A percentile compares a stretch with the other conserved stretches of the same genome.
Conservation (phyloP, 2,113 vertebrate genomes). For the Poicephalus gulielmi region DNA sequence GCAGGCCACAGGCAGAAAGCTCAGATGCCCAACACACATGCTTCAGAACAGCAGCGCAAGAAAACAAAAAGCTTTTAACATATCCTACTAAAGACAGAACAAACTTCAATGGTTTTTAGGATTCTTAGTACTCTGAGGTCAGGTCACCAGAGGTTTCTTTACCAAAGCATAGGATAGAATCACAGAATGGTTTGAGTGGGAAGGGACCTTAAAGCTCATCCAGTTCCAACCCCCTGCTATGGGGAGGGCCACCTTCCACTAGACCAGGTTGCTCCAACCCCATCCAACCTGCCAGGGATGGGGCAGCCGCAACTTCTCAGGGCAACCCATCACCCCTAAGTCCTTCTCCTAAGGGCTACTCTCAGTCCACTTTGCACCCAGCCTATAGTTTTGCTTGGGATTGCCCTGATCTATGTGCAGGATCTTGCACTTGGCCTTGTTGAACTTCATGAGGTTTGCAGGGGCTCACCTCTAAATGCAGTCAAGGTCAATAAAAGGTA, state of each 20-base stretch:
- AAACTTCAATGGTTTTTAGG: not conserved
- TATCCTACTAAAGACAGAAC: not conserved
- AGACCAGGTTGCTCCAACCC: not conserved
- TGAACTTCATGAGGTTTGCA: not conserved
- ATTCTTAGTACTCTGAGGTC: not conserved
- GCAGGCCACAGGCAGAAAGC: not conserved
- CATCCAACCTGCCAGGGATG: not conserved
- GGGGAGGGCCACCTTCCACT: not conserved
- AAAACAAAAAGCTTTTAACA: not conserved
- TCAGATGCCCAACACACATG: not conserved
- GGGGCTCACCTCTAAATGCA: not conserved
- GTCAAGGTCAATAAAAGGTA: not conserved
- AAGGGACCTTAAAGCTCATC: not conserved
- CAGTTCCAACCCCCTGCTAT: not conserved
- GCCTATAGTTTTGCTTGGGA: not conserved
- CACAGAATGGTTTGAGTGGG: not conserved
- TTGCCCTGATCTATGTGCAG: not conserved
- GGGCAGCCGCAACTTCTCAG: not conserved
- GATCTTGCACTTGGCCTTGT: not conserved
- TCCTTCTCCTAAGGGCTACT: not conserved
- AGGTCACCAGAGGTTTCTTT: not conserved
- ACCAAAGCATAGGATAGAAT: not conserved
- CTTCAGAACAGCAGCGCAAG: not conserved
- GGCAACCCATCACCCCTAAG: not conserved
- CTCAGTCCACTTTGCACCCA: not conserved